Conservation (phyloP, 1,140 invertebrate genomes). For the Agrilus planipennis region DNA sequence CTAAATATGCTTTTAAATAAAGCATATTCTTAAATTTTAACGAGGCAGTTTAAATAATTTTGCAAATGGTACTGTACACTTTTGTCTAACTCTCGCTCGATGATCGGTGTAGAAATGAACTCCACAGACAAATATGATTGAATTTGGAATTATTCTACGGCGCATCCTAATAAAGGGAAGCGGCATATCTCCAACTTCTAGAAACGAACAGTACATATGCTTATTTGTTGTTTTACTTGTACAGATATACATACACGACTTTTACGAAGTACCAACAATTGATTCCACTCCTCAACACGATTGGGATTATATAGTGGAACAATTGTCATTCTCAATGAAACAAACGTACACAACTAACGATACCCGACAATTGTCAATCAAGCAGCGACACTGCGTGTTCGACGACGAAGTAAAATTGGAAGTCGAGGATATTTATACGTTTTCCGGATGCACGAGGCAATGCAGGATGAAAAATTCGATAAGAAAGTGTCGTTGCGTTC, state of each 20-base stretch:
- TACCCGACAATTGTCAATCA: conserved; percentile 49
- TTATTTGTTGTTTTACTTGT: too few species aligned
- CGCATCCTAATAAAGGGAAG: too few species aligned
- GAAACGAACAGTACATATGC: too few species aligned
- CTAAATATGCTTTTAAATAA: too few species aligned
- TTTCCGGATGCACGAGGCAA: conserved; percentile 54
- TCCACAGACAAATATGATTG: too few species aligned
- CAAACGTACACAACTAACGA: conserved; percentile 60
- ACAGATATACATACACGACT: conserved; percentile 53
- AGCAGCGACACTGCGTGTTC: conserved; percentile 54
- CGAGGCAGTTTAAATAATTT: too few species aligned
- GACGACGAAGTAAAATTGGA: conserved; percentile 45
- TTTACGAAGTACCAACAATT: conserved; percentile 50
- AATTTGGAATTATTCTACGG: too few species aligned
- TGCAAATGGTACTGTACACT: too few species aligned
- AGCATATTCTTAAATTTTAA: too few species aligned
- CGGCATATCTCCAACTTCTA: too few species aligned
- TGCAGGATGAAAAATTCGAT: conserved; percentile 50
- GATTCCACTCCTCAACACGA: conserved; percentile 52
- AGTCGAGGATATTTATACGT: conserved; percentile 48
- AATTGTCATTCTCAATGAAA: conserved; percentile 52
- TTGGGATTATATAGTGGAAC: conserved; percentile 50
- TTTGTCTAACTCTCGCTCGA: too few species aligned
- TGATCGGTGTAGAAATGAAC: too few species aligned
- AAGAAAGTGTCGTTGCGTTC: conserved; percentile 50